A percentile compares a stretch with the other conserved stretches of the same genome.
Evolutionary conservation across 1,140 invertebrate genomes (phyloP).

Genomic region (Hycleus phaleratus): DNA sequence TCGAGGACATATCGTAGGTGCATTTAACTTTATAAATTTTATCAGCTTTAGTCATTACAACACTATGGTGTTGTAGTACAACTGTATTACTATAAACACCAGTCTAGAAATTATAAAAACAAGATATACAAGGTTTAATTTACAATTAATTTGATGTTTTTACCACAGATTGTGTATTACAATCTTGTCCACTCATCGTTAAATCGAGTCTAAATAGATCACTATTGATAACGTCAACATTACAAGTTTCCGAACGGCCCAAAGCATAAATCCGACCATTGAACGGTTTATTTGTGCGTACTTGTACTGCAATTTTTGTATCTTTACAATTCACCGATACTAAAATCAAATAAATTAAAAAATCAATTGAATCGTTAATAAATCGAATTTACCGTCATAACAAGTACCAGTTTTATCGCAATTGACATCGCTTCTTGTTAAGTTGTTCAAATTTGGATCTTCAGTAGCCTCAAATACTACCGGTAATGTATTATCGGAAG

Average conservation of each 20-base stretch:
- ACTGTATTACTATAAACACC: conserved; percentile 93
- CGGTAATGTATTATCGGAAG: conserved; percentile 52
- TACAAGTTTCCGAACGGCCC: conserved; percentile 88
- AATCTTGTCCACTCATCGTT: conserved; percentile 88
- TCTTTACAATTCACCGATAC: conserved; percentile 92
- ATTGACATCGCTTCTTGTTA: conserved; percentile 71
- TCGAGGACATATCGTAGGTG: conserved; percentile 92
- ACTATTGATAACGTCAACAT: conserved; percentile 87
- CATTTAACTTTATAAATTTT: conserved; percentile 96
- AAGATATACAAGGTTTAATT: not conserved
- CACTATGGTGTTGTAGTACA: conserved; percentile 89
- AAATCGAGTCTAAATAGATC: conserved; percentile 86
- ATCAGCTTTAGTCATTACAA: conserved; percentile 94
- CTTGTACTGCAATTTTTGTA: conserved; percentile 85
- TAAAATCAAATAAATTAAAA: conserved; percentile 41
- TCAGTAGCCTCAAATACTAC: conserved; percentile 65
- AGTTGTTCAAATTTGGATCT: conserved; percentile 59
- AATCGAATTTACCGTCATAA: conserved; percentile 69
- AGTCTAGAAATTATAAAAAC: conserved; percentile 51
- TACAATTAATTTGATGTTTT: conserved; percentile 33
- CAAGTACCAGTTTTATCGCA: conserved; percentile 92
- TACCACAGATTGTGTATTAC: conserved; percentile 86
- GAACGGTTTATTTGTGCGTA: conserved; percentile 87
- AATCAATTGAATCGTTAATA: not conserved
- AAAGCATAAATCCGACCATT: conserved; percentile 90